A percentile compares a stretch with the other conserved stretches of the same genome.
Evolutionary conservation across 2,113 vertebrate species (phyloP).

Genomic region (Serilophus lunatus): DNA sequence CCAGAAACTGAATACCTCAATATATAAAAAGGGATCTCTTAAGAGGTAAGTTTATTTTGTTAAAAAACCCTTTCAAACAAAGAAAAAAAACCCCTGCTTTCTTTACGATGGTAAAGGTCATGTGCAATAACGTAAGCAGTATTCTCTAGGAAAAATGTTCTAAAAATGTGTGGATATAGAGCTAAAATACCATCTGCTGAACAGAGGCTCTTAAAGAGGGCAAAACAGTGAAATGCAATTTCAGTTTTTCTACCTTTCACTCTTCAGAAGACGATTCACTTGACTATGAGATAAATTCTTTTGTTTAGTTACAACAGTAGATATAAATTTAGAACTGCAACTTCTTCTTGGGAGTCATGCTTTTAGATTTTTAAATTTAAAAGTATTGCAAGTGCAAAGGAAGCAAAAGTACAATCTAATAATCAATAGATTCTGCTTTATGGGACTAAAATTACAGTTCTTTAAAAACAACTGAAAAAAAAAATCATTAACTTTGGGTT

Average conservation of each 20-base stretch:
- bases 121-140: neutral
- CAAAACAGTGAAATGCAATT: neutral
- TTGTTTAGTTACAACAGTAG: neutral
- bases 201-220: neutral
- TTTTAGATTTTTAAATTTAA: neutral
- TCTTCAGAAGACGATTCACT: neutral
- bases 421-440: neutral
- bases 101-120: neutral
- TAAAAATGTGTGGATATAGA: neutral
- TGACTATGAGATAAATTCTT: neutral
- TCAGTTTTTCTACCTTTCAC: neutral
- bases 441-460: neutral
- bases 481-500: neutral
- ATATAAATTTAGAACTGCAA: neutral
- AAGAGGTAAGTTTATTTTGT: constrained; percentile 53
- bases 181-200: neutral
- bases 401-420: neutral
- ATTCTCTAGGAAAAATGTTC: neutral
- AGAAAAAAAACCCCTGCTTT: neutral
- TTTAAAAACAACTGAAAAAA: neutral
- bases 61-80: neutral
- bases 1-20: neutral
- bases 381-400: neutral
- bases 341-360: neutral
- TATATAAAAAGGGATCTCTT: neutral